These are phyloP conservation scores for Harmothoe impar DNA, from an alignment of 2,888 invertebrate species.

Conservation along the genomic window DNA sequence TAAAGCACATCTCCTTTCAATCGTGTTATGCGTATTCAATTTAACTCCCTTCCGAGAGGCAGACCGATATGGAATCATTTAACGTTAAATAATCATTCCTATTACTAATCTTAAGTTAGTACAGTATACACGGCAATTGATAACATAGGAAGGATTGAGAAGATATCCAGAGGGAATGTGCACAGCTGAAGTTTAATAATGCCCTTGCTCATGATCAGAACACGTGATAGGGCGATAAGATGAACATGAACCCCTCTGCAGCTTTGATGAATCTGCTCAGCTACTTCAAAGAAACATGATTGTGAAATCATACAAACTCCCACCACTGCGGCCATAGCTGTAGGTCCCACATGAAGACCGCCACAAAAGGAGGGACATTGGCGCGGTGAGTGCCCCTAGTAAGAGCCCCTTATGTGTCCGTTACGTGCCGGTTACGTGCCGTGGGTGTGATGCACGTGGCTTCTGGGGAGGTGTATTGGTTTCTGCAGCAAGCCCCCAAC, in stretches of 20 bases:
- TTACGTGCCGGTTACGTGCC: slow-evolving; percentile 27
- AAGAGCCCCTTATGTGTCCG: not conserved
- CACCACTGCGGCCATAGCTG: not conserved
- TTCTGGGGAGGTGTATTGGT: not conserved
- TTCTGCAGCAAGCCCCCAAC: not conserved
- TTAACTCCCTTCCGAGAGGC: too few species aligned
- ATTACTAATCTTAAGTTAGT: too few species aligned
- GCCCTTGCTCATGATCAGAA: too few species aligned
- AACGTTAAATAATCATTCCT: too few species aligned
- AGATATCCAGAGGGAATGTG: too few species aligned
- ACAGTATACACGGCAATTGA: too few species aligned
- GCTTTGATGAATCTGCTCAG: not conserved
- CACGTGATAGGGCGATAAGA: too few species aligned
- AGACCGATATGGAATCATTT: too few species aligned
- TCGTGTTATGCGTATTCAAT: too few species aligned
- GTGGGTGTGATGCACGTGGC: not conserved
- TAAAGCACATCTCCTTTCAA: too few species aligned
- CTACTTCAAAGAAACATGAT: not conserved
- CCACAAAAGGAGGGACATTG: not conserved
- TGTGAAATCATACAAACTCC: slow-evolving; percentile 45
- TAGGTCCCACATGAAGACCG: not conserved
- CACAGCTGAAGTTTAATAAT: too few species aligned
- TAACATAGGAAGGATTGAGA: too few species aligned
- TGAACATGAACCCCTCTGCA: not conserved
- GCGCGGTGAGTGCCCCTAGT: not conserved